A percentile compares a stretch with the other conserved stretches of the same genome.
These are phyloP conservation scores for Laterallus jamaicensis DNA, from an alignment of 2,113 vertebrate species.

Conservation along the genomic window DNA sequence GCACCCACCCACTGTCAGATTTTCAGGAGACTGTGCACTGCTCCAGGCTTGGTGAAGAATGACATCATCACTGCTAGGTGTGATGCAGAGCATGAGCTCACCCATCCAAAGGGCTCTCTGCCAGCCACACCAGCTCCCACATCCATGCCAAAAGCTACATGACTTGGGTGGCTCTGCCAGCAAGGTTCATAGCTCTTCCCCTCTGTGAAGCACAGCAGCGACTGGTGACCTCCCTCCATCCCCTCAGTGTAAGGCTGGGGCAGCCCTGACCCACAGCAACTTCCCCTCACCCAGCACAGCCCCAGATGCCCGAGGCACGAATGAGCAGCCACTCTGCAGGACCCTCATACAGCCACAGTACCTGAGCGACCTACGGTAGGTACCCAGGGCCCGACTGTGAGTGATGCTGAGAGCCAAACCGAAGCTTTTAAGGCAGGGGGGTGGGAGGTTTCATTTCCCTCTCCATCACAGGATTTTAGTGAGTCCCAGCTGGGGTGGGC, in stretches of 20 bases:
- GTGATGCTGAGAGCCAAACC: background rate
- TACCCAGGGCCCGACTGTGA: accelerated
- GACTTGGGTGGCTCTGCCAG: accelerated
- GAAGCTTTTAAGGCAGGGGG: background rate
- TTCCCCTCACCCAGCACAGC: background rate
- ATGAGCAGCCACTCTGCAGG: accelerated
- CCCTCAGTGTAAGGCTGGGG: background rate
- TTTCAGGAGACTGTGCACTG: accelerated
- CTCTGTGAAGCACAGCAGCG: background rate
- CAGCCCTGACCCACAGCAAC: background rate
- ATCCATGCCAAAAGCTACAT: accelerated
- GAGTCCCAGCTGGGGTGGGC: background rate
- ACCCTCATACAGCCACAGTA: accelerated
- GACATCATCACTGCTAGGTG: accelerated
- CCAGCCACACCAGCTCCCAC: background rate
- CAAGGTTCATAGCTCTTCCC: background rate
- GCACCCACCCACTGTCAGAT: background rate
- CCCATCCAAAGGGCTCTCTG: background rate
- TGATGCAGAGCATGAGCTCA: background rate
- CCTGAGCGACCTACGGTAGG: background rate
- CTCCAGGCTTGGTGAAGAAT: background rate
- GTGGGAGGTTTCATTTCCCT: background rate
- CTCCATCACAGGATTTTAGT: background rate
- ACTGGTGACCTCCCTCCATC: background rate
- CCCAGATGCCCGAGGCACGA: background rate